These are phyloP conservation scores for Microtus oregoni DNA, from an alignment of 2,113 vertebrate species.

Conservation along the genomic window DNA sequence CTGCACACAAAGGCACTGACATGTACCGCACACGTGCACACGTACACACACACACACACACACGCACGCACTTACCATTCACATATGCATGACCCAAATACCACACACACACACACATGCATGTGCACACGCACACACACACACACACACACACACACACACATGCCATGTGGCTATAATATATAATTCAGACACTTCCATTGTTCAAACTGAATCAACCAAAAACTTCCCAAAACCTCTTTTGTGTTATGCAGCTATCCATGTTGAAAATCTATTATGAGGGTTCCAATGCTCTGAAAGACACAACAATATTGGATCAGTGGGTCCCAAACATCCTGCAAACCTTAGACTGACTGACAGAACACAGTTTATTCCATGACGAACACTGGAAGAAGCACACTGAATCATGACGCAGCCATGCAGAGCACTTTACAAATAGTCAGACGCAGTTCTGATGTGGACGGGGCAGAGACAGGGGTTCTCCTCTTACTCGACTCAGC, in stretches of 20 bases:
- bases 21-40: neutral
- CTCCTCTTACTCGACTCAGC: neutral
- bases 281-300: neutral
- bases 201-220: neutral
- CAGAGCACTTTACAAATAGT: constrained; percentile 9
- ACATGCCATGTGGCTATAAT: neutral
- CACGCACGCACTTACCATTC: neutral
- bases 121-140: neutral
- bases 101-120: neutral
- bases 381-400: neutral
- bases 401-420: neutral
- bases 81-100: no score
- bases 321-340: neutral
- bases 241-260: neutral
- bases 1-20: neutral
- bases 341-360: neutral
- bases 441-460: neutral
- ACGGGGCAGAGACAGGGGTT: neutral
- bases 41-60: neutral
- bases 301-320: neutral
- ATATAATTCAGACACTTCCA: neutral
- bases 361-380: neutral
- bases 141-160: neutral
- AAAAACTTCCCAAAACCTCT: neutral
- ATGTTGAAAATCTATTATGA: neutral